Base-by-base conservation (phyloP, 2,113 vertebrate genomes). In the Sigmodon hispidus region DNA sequence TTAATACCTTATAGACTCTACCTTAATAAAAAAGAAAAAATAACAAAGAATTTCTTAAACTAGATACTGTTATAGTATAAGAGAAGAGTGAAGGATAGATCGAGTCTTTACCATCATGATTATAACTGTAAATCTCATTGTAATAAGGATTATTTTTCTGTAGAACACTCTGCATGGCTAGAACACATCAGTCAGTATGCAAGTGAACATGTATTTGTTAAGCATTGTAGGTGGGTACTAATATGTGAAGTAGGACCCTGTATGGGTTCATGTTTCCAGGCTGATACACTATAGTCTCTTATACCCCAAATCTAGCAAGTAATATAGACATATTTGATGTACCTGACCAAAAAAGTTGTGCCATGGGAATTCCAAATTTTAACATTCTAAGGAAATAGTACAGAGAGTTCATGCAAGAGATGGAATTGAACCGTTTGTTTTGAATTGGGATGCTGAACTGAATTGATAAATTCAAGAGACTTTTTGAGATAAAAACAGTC, bases 401-500 rank as follows among this genome's bases (percentile, higher is more conserved):
- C 29, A 31, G 92, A 45, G 89, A 94, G 81, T 95, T 96, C 67
- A 22, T 96, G 45, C 43, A 70, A 75, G 43, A 86, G n/a, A 45
- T 75, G 34, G 61, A 90, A 75, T 84, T 91, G 43, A 86, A 36
- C 29, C 76, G 0, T 89, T 57, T 59, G 34, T 90, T 94, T 96
- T 95, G 59, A 80, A 88, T 80, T 90, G 65, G 16, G 83, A 95
- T 92, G 21, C 52, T 94, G 40, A 95, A 77, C 52, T 91, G 34
- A 67, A 50, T 48, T 89, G 63, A 84, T 95, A 89, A 90, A 70
- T 92, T 75, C 9, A 83, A 90, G 50, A 96, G 34, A 70, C 83
- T 52, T 89, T 65, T 94, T 94, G 77, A 96, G 72, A 59, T 73
- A 88, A 40, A 34, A 55, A 55, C 50, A 87, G 16, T 85, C 40